These are phyloP conservation scores for Mythimna albipuncta DNA, from an alignment of 2,888 invertebrate genomes.

Conservation along the genomic window DNA sequence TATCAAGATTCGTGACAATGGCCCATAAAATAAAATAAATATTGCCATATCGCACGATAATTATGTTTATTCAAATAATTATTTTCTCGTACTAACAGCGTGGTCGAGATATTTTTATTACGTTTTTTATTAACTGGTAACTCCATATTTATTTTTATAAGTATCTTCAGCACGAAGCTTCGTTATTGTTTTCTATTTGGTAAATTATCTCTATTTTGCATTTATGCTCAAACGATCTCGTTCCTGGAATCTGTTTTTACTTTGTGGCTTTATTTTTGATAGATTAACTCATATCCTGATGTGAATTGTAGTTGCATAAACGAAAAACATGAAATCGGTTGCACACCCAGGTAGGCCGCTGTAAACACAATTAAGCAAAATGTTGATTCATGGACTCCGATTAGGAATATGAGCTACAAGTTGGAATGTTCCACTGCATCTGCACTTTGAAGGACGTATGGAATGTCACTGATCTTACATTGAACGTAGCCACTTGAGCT, in stretches of 20 bases:
- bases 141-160: conserved; percentile 23
- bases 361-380: too few species aligned
- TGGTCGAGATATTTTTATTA: conserved; percentile 26
- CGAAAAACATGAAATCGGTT: too few species aligned
- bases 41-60: conserved; percentile 67
- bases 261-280: too few species aligned
- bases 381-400: too few species aligned
- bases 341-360: too few species aligned
- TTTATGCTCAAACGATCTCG: not conserved
- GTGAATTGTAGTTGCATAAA: too few species aligned
- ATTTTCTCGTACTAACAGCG: conserved; percentile 63
- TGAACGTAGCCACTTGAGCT: too few species aligned
- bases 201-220: conserved; percentile 7
- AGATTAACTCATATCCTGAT: too few species aligned
- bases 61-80: conserved; percentile 67
- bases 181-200: conserved; percentile 3
- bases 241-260: not conserved
- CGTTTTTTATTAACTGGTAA: conserved; percentile 38
- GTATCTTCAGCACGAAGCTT: conserved; percentile 29
- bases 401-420: too few species aligned
- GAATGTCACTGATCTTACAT: too few species aligned
- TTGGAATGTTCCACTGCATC: too few species aligned
- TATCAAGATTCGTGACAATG: conserved; percentile 67
- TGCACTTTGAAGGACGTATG: too few species aligned
- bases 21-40: conserved; percentile 71